Conservation (phyloP, 2,113 vertebrate genomes). For the Cepphus grylle region DNA sequence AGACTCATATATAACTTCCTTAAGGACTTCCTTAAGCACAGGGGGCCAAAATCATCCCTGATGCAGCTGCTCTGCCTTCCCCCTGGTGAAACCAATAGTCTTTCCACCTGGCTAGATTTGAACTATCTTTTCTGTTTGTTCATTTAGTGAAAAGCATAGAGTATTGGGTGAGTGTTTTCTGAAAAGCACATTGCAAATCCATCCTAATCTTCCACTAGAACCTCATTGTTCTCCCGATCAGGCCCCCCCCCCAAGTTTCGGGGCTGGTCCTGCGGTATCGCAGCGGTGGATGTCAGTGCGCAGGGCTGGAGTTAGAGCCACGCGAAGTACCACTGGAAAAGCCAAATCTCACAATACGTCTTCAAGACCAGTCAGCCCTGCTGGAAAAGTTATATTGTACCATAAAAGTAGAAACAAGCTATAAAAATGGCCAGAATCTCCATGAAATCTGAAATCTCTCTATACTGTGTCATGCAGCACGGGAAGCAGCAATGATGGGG, state of each 20-base stretch:
- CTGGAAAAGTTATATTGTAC: not conserved
- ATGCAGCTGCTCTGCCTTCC: not conserved
- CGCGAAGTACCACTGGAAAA: not conserved
- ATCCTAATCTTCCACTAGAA: not conserved
- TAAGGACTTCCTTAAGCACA: not conserved
- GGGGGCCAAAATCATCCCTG: not conserved
- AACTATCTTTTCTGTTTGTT: slow-evolving; percentile 23
- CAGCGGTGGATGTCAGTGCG: not conserved
- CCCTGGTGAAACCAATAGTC: not conserved
- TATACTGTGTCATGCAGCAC: not conserved
- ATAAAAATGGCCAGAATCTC: not conserved
- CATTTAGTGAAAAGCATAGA: not conserved
- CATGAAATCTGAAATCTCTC: not conserved
- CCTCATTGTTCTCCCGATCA: not conserved
- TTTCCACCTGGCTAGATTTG: not conserved
- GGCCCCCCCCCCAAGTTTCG: not conserved
- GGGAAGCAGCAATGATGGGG: not conserved
- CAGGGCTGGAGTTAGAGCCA: not conserved
- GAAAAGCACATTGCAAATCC: not conserved
- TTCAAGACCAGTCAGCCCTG: not conserved
- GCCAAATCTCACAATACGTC: not conserved
- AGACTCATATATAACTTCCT: not conserved
- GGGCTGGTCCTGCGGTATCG: not conserved
- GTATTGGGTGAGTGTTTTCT: not conserved
- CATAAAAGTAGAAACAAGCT: not conserved